These are phyloP conservation scores for Gila robusta DNA, from an alignment of 2,797 vertebrate genomes.

Conservation along the genomic window DNA sequence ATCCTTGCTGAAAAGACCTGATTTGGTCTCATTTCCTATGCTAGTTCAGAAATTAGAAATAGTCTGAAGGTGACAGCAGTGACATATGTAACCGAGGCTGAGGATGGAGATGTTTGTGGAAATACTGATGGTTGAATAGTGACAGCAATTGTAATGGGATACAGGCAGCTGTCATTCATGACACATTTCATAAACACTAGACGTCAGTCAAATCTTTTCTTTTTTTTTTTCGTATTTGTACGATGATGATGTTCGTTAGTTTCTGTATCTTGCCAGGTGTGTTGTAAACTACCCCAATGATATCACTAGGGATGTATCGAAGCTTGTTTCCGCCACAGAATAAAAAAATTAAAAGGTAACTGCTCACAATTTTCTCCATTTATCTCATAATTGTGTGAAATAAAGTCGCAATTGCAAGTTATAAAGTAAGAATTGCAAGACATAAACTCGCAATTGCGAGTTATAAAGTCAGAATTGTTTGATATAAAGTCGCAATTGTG, in stretches of 20 bases:
- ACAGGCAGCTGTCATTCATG: constrained; percentile 4
- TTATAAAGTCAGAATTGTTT: no score
- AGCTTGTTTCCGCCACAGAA: no score
- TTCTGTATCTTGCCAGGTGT: not conserved
- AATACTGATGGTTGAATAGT: not conserved
- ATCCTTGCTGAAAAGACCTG: not conserved
- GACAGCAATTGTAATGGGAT: constrained; percentile 1
- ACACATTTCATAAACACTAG: not conserved
- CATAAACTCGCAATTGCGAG: no score
- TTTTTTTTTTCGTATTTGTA: not conserved
- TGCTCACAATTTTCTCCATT: no score
- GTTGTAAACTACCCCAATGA: not conserved
- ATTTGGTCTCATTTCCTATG: not conserved
- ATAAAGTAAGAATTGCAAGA: no score
- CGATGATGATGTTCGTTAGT: not conserved
- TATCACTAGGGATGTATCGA: not conserved
- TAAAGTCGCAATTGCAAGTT: no score
- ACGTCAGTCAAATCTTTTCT: not conserved
- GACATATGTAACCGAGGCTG: not conserved
- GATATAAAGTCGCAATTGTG: no score
- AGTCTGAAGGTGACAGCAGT: constrained; percentile 19
- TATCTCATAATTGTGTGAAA: no score
- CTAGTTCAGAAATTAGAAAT: not conserved
- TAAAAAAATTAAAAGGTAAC: no score
- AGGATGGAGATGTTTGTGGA: constrained; percentile 8